Conservation (phyloP, 2,888 invertebrate species). For the Platycnemis pennipes region DNA sequence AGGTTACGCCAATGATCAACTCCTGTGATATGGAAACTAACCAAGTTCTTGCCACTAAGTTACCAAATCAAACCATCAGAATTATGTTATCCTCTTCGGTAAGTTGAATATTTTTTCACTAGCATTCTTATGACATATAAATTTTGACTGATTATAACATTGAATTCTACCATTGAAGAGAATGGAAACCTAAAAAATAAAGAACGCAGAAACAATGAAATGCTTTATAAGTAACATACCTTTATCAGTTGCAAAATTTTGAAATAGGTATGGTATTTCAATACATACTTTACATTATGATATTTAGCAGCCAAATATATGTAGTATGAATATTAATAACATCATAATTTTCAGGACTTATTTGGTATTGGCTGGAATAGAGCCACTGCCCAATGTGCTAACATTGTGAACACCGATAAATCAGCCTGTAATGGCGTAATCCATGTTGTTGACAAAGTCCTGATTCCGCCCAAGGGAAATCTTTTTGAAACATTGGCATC, state of each 20-base stretch:
- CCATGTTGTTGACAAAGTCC: slow-evolving; percentile 84
- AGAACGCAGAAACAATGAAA: too few species aligned
- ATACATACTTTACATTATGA: too few species aligned
- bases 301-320: too few species aligned
- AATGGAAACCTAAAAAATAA: too few species aligned
- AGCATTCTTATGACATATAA: not conserved
- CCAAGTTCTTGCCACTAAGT: slow-evolving; percentile 2
- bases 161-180: too few species aligned
- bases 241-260: too few species aligned
- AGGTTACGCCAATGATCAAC: slow-evolving; percentile 30
- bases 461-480: slow-evolving; percentile 80
- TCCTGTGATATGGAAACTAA: slow-evolving; percentile 60
- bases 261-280: too few species aligned
- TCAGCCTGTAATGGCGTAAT: slow-evolving; percentile 86
- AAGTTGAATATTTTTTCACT: not conserved
- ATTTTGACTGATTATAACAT: not conserved
- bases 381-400: slow-evolving; percentile 86
- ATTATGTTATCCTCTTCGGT: slow-evolving; percentile 58
- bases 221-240: too few species aligned
- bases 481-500: slow-evolving; percentile 80
- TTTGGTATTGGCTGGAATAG: slow-evolving; percentile 77
- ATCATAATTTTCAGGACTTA: slow-evolving; percentile 63
- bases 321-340: too few species aligned
- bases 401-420: slow-evolving; percentile 82
- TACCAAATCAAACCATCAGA: slow-evolving; percentile 25